Evolutionary conservation across 2,797 vertebrate genomes (phyloP), one percentile per base, ranked within the genome.

Genomic region (Tamandua tetradactyla): DNA sequence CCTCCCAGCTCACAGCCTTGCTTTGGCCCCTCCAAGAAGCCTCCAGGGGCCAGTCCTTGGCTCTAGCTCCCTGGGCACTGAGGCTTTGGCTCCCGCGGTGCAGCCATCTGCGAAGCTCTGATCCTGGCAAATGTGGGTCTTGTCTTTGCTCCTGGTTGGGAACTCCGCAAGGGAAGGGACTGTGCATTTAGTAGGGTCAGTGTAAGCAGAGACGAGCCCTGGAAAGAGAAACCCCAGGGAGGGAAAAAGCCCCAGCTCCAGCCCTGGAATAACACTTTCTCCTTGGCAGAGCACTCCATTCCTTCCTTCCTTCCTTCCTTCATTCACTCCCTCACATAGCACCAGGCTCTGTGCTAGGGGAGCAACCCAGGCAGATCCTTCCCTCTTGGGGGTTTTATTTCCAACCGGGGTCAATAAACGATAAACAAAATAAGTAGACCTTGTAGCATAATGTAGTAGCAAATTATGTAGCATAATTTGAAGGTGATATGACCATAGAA

Each of bases 11-110:
- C 40, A 30, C 27, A 59, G 55, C 37, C 64, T 57, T 93, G 76
- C 72, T 91, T 42, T 22, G 64, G 32, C 64, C 59, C 25, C 55
- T 83, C 69, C 75, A 44, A 25, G 85, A 78, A 82, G 84, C 66
- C 47, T 57, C 71, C 76, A 11, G 47, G 40, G 82, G 87, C 44
- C 84, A 62, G 49, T 52, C 69, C 20, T 55, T 55, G 52, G 52
- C 52, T 55, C 55, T 55, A 71, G 68, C 30, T 80, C 40, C 59
- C 32, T 57, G 80, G 32, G 1, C 13, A 27, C 25, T 20, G 66
- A 20, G 40, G 15, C 25, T 42, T 7, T 0, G 17, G 12, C 15
- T 68, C 61, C 42, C n/a, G 0, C 0, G 0, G 35, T 40, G 35
- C n/a, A 4, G 47, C 47, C 37, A 23, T 44, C 44, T 47, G 11